A percentile compares a stretch with the other conserved stretches of the same genome.
Evolutionary conservation across 2,113 vertebrate genomes (phyloP).

Genomic region (Taurulus bubalis): DNA sequence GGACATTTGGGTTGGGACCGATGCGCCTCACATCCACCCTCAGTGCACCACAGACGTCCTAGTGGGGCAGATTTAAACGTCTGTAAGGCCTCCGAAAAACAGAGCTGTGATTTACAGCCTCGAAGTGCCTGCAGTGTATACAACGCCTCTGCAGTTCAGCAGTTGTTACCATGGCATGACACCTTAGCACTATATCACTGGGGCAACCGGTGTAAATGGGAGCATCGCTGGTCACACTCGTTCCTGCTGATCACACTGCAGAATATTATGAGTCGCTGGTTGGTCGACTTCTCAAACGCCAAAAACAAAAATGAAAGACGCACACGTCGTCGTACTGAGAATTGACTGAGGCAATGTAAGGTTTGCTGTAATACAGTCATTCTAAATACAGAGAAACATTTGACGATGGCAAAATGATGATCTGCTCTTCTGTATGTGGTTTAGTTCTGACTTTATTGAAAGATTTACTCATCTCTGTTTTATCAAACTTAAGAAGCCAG

Average conservation of each 20-base stretch:
- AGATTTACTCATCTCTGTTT: background rate
- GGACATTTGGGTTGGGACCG: background rate
- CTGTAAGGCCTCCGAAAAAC: conserved; percentile 60
- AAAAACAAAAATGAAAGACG: background rate
- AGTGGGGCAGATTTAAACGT: conserved; percentile 11
- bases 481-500: background rate
- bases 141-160: conserved; percentile 48
- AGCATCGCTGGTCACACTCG: conserved; percentile 44
- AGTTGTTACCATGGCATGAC: conserved; percentile 66
- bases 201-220: conserved; percentile 54
- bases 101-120: conserved; percentile 69
- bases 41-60: conserved; percentile 8
- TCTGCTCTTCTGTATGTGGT: background rate
- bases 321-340: background rate
- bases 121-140: conserved; percentile 65
- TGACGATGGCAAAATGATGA: background rate
- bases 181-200: conserved; percentile 62
- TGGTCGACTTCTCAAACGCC: background rate
- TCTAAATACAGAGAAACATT: background rate
- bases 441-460: background rate
- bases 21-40: conserved; percentile 1
- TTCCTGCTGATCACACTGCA: conserved; percentile 3
- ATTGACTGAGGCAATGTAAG: background rate
- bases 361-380: background rate
- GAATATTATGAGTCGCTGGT: background rate